Base-by-base conservation (phyloP, 2,113 vertebrate species). In the Strix uralensis region DNA sequence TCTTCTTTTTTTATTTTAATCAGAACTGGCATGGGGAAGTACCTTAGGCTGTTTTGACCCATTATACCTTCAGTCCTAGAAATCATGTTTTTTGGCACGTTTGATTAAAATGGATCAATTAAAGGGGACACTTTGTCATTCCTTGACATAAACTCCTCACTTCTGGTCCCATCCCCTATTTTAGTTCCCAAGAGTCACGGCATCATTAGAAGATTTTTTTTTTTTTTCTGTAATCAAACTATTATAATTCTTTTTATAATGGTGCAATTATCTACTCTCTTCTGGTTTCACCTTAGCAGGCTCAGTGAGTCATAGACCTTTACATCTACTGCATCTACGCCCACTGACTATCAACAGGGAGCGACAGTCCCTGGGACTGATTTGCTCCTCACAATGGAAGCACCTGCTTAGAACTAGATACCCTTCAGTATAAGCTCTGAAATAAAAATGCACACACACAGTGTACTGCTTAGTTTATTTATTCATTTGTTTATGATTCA, bases 261-360 rank as follows among this genome's bases (percentile, higher is more conserved):
- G 77, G 92, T 88, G 88, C 77, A 96, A 96, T 96, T 96, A 97
- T 92, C 97, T 94, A 21, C 72, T 94, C 83, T 91, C 74, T 91
- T 87, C 84, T 91, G 81, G 91, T 94, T 96, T 97, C 95, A 95
- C 95, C 95, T 97, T 81, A 95, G 74, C 62, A 70, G 92, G 86
- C 74, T 94, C 57, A 61, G 69, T 96, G 96, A 97, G 86, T 97
- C 96, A 97, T 80, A 97, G 78, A 87, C 81, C 95, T 96, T 93
- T 92, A 96, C 84, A 85, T 96, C 73, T 87, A 75, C 69, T 65
- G 94, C 82, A 86, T 94, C 92, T 95, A 95, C 95, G 5, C 95
- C 93, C 90, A 95, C 96, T 88, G 82, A 73, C 7, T 26, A 95
- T 87, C 94, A 96, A 94, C 96, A 96, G 92, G 79, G 79, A 96